A percentile compares a stretch with the other conserved stretches of the same genome.
Conservation (phyloP, 35 echinoderm and acorn worm species). For the Amphiura filiformis region DNA sequence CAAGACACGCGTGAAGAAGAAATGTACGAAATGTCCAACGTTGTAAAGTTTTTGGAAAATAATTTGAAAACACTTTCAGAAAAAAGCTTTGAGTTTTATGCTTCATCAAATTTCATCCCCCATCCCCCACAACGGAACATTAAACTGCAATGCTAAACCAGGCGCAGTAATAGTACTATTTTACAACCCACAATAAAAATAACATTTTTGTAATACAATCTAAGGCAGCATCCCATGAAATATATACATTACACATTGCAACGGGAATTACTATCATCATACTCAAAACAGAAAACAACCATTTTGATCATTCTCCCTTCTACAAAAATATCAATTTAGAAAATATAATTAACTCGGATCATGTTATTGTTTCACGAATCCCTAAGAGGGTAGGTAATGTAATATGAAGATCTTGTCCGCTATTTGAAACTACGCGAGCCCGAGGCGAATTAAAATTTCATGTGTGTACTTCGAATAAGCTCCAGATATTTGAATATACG, state of each 20-base stretch:
- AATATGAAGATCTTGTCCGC: background rate
- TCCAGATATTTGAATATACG: background rate
- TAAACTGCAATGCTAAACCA: too few relatives aligned
- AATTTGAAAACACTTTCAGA: too few relatives aligned
- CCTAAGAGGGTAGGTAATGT: background rate
- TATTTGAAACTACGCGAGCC: slow-evolving; percentile 1
- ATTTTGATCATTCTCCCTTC: background rate
- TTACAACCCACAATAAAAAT: too few relatives aligned
- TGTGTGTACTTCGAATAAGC: background rate
- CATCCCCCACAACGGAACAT: too few relatives aligned
- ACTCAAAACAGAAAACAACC: background rate
- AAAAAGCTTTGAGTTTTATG: too few relatives aligned
- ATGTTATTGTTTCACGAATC: background rate
- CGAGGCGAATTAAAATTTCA: background rate
- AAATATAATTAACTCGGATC: slow-evolving; percentile 9
- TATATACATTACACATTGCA: background rate
- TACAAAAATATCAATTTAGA: slow-evolving; percentile 14
- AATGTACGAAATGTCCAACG: too few relatives aligned
- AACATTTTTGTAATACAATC: background rate
- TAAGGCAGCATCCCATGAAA: background rate
- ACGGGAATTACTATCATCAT: background rate
- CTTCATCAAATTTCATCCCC: too few relatives aligned
- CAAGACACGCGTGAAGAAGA: too few relatives aligned
- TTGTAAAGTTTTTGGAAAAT: too few relatives aligned
- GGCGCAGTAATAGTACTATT: too few relatives aligned